A percentile compares a stretch with the other conserved stretches of the same genome.
Evolutionary conservation across 2,797 vertebrate genomes (phyloP).

Genomic region (Tachyglossus aculeatus): DNA sequence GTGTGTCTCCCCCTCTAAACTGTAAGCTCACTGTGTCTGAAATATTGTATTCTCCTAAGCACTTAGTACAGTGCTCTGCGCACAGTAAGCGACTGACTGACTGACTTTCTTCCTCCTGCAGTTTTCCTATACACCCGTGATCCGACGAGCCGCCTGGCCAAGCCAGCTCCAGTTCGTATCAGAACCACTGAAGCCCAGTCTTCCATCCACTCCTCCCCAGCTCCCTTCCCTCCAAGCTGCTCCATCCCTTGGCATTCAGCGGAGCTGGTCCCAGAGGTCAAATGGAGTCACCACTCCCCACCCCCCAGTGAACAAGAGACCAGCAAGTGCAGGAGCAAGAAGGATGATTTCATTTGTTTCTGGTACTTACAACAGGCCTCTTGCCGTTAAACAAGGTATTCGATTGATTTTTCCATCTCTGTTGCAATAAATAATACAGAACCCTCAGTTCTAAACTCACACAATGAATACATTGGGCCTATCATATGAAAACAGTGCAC

Average conservation of each 20-base stretch:
- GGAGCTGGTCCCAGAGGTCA: background rate
- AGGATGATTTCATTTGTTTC: background rate
- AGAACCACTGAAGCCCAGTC: constrained; percentile 18
- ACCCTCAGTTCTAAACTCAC: too few relatives aligned
- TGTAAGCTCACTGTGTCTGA: too few relatives aligned
- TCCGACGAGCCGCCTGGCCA: background rate
- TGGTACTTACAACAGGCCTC: background rate
- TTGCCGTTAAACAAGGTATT: background rate
- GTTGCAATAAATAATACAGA: background rate
- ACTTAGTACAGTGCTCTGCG: too few relatives aligned
- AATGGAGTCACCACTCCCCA: background rate
- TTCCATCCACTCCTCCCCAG: background rate
- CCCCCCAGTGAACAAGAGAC: constrained; percentile 29
- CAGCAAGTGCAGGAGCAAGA: constrained; percentile 44
- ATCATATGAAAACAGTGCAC: too few relatives aligned
- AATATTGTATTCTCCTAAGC: too few relatives aligned
- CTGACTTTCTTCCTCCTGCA: rapidly evolving
- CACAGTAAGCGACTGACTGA: too few relatives aligned
- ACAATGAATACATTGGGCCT: too few relatives aligned
- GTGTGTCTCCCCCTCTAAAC: too few relatives aligned
- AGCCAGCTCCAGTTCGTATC: constrained; percentile 35
- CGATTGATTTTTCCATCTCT: rapidly evolving
- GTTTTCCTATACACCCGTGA: constrained; percentile 14
- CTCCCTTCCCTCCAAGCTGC: constrained; percentile 58
- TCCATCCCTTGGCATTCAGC: rapidly evolving